These are phyloP conservation scores for Leptoclinus maculatus DNA, from an alignment of 2,797 vertebrate species.

Conservation along the genomic window DNA sequence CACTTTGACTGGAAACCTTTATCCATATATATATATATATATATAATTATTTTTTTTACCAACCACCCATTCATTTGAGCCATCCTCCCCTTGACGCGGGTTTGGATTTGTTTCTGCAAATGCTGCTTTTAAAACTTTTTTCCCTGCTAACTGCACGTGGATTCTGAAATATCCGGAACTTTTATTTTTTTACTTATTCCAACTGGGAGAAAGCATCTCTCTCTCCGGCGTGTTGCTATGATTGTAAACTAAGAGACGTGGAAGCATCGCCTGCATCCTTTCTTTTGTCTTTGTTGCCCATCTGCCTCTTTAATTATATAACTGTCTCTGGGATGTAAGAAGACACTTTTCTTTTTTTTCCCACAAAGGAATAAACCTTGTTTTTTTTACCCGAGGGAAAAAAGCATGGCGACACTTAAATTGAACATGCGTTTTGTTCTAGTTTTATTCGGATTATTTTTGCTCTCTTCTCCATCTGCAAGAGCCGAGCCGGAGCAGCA, in stretches of 20 bases:
- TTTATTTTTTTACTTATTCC: background rate
- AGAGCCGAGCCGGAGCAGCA: slow-evolving; percentile 74
- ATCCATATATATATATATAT: background rate
- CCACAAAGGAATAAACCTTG: slow-evolving; percentile 43
- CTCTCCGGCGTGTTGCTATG: background rate
- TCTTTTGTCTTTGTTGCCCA: slow-evolving; percentile 53
- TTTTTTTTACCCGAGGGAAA: background rate
- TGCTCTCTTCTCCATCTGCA: slow-evolving; percentile 63
- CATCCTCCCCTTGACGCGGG: background rate
- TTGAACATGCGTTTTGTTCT: slow-evolving; percentile 56
- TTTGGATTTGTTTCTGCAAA: slow-evolving; percentile 32
- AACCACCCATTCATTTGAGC: background rate
- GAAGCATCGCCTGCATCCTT: slow-evolving; percentile 52
- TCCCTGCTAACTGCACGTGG: slow-evolving; percentile 3
- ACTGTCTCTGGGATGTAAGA: slow-evolving; percentile 64
- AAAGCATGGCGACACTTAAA: slow-evolving; percentile 65
- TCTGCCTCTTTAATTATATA: slow-evolving; percentile 1
- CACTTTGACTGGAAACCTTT: slow-evolving; percentile 58
- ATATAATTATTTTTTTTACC: background rate
- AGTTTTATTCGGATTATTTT: slow-evolving; percentile 80
- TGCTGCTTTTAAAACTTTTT: background rate
- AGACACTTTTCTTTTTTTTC: slow-evolving; percentile 9
- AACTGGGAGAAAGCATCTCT: slow-evolving; percentile 11
- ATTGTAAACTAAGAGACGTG: slow-evolving; percentile 36
- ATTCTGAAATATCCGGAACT: slow-evolving; percentile 11